Percentiles rank a stretch among this genome's conserved stretches.
These are phyloP conservation scores for Eolophus roseicapilla DNA, from an alignment of 2,113 vertebrate genomes.

Conservation along the genomic window DNA sequence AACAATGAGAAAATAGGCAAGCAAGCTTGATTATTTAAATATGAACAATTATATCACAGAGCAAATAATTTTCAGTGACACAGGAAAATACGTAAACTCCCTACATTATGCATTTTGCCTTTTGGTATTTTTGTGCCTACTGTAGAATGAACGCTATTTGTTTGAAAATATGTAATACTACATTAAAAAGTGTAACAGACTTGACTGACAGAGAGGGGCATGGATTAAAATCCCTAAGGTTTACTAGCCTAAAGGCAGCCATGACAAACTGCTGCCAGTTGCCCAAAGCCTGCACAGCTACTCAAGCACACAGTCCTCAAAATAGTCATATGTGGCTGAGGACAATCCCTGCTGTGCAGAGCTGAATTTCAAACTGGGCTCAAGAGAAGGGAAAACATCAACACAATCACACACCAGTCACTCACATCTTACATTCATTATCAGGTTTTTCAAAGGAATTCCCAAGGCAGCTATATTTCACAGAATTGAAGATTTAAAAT, in stretches of 20 bases:
- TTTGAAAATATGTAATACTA: background rate
- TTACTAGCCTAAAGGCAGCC: conserved; percentile 39
- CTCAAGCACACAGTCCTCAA: conserved; percentile 38
- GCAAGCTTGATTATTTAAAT: conserved; percentile 21
- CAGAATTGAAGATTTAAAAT: conserved; percentile 56
- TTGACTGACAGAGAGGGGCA: conserved; percentile 18
- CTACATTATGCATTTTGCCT: background rate
- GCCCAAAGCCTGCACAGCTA: background rate
- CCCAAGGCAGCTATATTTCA: conserved; percentile 59
- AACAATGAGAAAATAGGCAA: background rate
- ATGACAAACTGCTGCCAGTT: conserved; percentile 40
- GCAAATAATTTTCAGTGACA: background rate
- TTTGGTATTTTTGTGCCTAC: background rate
- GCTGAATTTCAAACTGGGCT: conserved; percentile 62
- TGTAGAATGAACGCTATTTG: background rate
- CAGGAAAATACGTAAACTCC: background rate
- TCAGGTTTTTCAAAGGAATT: conserved; percentile 73
- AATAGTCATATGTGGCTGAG: conserved; percentile 25
- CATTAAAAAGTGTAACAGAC: background rate
- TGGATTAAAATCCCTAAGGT: conserved; percentile 2
- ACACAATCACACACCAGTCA: conserved; percentile 54
- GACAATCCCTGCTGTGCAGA: conserved; percentile 46
- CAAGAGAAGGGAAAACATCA: conserved; percentile 56
- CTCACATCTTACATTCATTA: conserved; percentile 63
- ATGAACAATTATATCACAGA: background rate